A percentile compares a stretch with the other conserved stretches of the same genome.
These are phyloP conservation scores for Dendroctonus ponderosae DNA, from an alignment of 1,140 invertebrate genomes.

Conservation along the genomic window DNA sequence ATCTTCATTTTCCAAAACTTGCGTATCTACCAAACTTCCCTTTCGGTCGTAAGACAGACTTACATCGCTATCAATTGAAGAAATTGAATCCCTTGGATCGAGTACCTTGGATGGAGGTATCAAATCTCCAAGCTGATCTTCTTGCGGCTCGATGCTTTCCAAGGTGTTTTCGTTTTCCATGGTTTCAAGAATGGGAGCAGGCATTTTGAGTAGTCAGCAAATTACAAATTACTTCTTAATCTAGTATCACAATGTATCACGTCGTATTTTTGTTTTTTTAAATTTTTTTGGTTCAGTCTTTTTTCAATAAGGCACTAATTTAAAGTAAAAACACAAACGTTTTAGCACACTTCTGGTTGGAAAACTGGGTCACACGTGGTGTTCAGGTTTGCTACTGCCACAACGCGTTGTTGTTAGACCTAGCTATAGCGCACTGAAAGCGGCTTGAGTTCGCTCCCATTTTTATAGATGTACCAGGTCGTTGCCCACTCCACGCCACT, in stretches of 20 bases:
- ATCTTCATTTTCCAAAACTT: slow-evolving; percentile 55
- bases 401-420: slow-evolving; percentile 49
- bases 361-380: slow-evolving; percentile 47
- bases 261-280: slow-evolving; percentile 11
- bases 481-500: slow-evolving; percentile 26
- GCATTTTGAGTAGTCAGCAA: slow-evolving; percentile 38
- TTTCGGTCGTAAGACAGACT: slow-evolving; percentile 57
- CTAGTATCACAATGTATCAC: slow-evolving; percentile 47
- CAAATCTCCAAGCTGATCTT: slow-evolving; percentile 49
- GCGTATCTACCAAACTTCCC: slow-evolving; percentile 45
- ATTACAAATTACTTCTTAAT: slow-evolving; percentile 19
- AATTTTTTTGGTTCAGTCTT: slow-evolving; percentile 37
- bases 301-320: slow-evolving; percentile 36
- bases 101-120: slow-evolving; percentile 54
- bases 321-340: slow-evolving; percentile 19
- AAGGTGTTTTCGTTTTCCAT: slow-evolving; percentile 5
- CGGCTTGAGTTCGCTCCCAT: slow-evolving; percentile 9
- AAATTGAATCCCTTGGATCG: slow-evolving; percentile 62
- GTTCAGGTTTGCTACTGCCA: slow-evolving; percentile 47
- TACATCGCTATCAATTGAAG: slow-evolving; percentile 64
- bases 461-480: slow-evolving; percentile 36
- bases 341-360: slow-evolving; percentile 18
- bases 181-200: slow-evolving; percentile 42
- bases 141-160: slow-evolving; percentile 30
- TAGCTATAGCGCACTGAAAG: slow-evolving; percentile 45